A percentile compares a stretch with the other conserved stretches of the same genome.
Evolutionary conservation across 1,140 invertebrate genomes (phyloP).

Genomic region (Popillia japonica): DNA sequence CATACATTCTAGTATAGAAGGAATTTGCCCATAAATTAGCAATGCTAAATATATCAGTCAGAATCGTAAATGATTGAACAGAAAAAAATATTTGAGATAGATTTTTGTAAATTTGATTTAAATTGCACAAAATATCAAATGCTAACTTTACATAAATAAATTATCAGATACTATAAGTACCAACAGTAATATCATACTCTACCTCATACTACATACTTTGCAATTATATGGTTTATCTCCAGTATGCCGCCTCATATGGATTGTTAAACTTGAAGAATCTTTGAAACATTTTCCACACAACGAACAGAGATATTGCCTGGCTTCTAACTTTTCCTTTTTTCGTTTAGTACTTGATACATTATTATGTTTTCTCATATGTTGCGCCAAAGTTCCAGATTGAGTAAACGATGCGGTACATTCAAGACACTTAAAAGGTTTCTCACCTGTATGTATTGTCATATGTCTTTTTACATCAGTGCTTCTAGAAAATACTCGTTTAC

Average conservation of each 20-base stretch:
- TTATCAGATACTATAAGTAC: no score
- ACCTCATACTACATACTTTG: constrained; percentile 36
- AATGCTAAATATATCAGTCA: no score
- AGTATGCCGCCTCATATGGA: constrained; percentile 47
- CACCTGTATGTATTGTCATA: constrained; percentile 72
- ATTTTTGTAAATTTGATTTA: no score
- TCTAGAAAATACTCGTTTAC: constrained; percentile 51
- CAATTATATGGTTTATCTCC: constrained; percentile 48
- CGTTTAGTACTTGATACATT: constrained; percentile 19
- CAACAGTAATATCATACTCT: neutral
- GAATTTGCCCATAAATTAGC: no score
- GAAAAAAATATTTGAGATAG: no score
- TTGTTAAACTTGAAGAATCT: constrained; percentile 44
- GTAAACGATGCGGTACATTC: constrained; percentile 67
- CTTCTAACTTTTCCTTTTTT: neutral
- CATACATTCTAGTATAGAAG: no score
- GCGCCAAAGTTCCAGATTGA: constrained; percentile 64
- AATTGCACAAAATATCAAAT: no score
- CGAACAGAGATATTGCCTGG: constrained; percentile 23
- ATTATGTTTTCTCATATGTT: constrained; percentile 60
- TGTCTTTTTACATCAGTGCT: constrained; percentile 52
- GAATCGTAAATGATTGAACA: no score
- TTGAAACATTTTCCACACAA: constrained; percentile 43
- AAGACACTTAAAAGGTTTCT: constrained; percentile 73
- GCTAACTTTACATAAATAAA: no score